These are phyloP conservation scores for Ormyrus labotus DNA, from an alignment of 2,888 invertebrate species.

Conservation along the genomic window DNA sequence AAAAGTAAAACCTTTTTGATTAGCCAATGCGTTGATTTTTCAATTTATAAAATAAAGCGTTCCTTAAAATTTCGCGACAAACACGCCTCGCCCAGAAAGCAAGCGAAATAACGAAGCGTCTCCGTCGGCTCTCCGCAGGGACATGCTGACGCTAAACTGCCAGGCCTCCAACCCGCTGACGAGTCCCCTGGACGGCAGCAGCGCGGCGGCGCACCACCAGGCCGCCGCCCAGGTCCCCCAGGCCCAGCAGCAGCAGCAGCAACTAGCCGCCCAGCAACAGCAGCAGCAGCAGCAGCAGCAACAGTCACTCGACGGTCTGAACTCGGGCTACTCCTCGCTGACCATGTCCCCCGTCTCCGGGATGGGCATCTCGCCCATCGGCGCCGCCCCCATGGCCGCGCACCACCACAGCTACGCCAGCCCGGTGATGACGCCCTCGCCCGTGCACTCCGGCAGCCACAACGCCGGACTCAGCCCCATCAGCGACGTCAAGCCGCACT, in stretches of 20 bases:
- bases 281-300: conserved; percentile 33
- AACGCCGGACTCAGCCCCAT: conserved; percentile 70
- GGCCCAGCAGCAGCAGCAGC: conserved; percentile 40
- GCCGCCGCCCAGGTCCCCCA: conserved; percentile 16
- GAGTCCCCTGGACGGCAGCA: conserved; percentile 37
- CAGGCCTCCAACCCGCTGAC: conserved; percentile 60
- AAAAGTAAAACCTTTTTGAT: too few species aligned
- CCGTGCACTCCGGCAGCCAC: conserved; percentile 69
- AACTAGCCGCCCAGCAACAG: conserved; percentile 28
- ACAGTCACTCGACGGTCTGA: conserved; percentile 60
- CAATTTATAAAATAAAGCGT: too few species aligned
- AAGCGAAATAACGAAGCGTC: neutral
- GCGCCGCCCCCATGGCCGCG: conserved; percentile 60
- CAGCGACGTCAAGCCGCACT: conserved; percentile 71
- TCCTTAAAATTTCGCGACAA: too few species aligned
- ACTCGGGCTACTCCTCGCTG: conserved; percentile 70
- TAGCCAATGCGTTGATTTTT: too few species aligned
- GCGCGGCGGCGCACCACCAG: neutral
- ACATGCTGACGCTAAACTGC: conserved; percentile 69
- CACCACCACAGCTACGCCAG: conserved; percentile 71
- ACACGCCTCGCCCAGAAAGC: too few species aligned
- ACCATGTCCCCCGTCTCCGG: conserved; percentile 71
- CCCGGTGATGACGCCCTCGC: conserved; percentile 69
- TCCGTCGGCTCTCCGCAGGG: conserved; percentile 58
- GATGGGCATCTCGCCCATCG: conserved; percentile 72